Base-by-base conservation (phyloP, 1,140 invertebrate species). In the Theocolax elegans region DNA sequence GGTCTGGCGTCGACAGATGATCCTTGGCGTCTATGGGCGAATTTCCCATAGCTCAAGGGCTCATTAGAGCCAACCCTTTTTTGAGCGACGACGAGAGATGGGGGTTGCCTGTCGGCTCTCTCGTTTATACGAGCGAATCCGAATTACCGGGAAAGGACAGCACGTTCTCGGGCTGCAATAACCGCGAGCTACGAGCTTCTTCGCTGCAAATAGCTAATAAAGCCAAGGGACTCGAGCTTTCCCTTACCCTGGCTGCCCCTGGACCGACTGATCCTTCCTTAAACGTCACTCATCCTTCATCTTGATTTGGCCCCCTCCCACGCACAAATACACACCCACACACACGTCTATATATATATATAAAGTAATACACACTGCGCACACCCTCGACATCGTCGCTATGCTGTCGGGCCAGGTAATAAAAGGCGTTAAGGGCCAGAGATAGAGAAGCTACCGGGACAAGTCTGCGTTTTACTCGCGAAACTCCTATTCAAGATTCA, bases 171-270 rank as follows among this genome's bases (percentile, higher is more conserved):
- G 38, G 31, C 21, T 35, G 62, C 60, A 64, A 73, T 63, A 67
- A 67, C 71, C 66, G 59, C 68, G 46, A 71, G 69, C 63, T 68
- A 65, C 53, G 62, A 71, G 68, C 65, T 56, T 44, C 60, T 69
- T 53, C 54, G 51, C 58, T 49, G 66, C 68, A 73, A 73, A 73
- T 69, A 69, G 66, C 58, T 69, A 69, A 73, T 73, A 73, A 73
- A 69, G 66, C 44, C 29, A 15, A 53, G 63, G 62, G 63, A 59
- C 54, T 56, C 42, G 44, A 56, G 40, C 10, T 29, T 29, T 17
- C 17, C 54, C 9, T 8, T 12, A 38, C 2, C 42, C 23, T 54
- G 42, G n/a, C n/a, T n/a, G n/a, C n/a, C n/a, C n/a, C n/a, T n/a
- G n/a, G n/a, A n/a, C n/a, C 67, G 54, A 46, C 31, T 64, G 60